These are phyloP conservation scores for Aphaenogaster ashmeadi DNA, from an alignment of 1,140 invertebrate genomes.

Conservation along the genomic window DNA sequence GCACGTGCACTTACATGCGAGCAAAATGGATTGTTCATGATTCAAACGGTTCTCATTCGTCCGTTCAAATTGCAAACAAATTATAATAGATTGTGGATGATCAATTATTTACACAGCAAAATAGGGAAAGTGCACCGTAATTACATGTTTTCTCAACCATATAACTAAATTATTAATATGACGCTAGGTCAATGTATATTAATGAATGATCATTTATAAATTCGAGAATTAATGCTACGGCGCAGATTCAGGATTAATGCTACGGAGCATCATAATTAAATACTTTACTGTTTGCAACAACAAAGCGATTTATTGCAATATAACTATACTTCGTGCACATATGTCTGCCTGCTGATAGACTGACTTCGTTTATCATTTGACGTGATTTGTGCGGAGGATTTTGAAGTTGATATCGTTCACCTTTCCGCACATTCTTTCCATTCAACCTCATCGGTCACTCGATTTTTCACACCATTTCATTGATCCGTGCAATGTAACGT, in stretches of 20 bases:
- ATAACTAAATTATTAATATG: constrained; percentile 45
- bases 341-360: neutral
- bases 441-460: constrained; percentile 45
- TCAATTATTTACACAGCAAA: constrained; percentile 28
- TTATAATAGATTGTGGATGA: constrained; percentile 48
- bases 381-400: constrained; percentile 24
- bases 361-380: constrained; percentile 27
- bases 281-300: neutral
- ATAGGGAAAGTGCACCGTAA: neutral
- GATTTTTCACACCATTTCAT: constrained; percentile 59
- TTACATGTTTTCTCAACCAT: constrained; percentile 35
- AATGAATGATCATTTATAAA: constrained; percentile 30
- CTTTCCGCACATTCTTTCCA: constrained; percentile 19
- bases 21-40: constrained; percentile 61
- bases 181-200: constrained; percentile 23
- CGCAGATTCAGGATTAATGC: neutral
- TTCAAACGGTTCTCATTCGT: constrained; percentile 34
- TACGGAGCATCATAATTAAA: neutral
- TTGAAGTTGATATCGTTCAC: constrained; percentile 27
- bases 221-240: constrained; percentile 3
- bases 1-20: constrained; percentile 46
- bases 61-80: constrained; percentile 33
- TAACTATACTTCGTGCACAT: neutral
- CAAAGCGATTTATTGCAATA: neutral
- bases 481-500: constrained; percentile 45